Base-by-base conservation (phyloP, 2,113 vertebrate species). In the Entelurus aequoreus region DNA sequence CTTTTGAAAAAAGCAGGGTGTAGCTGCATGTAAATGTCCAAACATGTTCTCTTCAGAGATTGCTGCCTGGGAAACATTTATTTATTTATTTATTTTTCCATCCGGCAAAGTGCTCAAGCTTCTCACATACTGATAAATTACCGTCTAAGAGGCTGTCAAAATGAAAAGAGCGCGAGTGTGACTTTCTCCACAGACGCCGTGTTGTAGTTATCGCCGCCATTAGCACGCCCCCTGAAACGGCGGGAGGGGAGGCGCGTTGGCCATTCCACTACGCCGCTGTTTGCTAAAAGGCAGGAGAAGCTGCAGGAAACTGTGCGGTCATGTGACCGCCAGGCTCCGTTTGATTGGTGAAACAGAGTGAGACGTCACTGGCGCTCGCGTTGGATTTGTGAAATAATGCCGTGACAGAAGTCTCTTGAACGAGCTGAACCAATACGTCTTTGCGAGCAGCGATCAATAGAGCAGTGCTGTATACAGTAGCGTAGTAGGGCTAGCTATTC, bases 281-380 rank as follows among this genome's bases (percentile, higher is more conserved):
- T 83, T 78, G 74, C 79, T 76, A 82, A 79, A 69, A 75, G 78
- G 78, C 75, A 44, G 54, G 38, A 54, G 69, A 63, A 71, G 78
- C 78, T 61, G 56, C 75, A 13, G 69, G 78, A 36, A 28, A n/a
- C n/a, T n/a, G n/a, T n/a, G n/a, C n/a, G n/a, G n/a, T n/a, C n/a
- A n/a, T n/a, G n/a, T n/a, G n/a, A n/a, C n/a, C n/a, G n/a, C n/a
- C n/a, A n/a, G n/a, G n/a, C n/a, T n/a, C n/a, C n/a, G n/a, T n/a
- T n/a, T n/a, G n/a, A n/a, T n/a, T n/a, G n/a, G n/a, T n/a, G n/a
- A n/a, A n/a, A 19, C 19, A 19, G 19, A 19, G 19, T 19, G 19
- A 19, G 19, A 19, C 19, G 19, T 19, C 19, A 19, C 19, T 19
- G 19, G 19, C 19, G 19, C 19, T 19, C 2, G 19, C 19, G 19